Evolutionary conservation across 2,888 invertebrate species (phyloP), one percentile per base, ranked within the genome.

Genomic region (Acronicta alni): DNA sequence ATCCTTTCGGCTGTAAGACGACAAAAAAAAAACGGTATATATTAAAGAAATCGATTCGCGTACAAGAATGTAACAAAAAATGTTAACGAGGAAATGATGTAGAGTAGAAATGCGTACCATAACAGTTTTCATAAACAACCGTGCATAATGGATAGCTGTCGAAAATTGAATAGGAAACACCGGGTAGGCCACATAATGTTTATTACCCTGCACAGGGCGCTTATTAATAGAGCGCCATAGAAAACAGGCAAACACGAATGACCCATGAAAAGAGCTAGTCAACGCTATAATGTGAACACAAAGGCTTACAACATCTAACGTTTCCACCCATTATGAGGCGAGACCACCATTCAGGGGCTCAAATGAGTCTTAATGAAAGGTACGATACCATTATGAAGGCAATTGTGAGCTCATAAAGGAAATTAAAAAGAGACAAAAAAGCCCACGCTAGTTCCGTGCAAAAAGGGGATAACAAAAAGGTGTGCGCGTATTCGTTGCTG

Each of bases 321-420:
- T 87, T 89, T 86, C 85, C 84, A 84, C 75, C 86, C 85, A 89
- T 91, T 91, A 92, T 85, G 82, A 84, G 82, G 80, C 83, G 83
- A 88, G 85, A 85, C 87, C 87, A 88, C 90, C 88, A 90, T 90
- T 90, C 87, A 86, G 76, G 67, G 82, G 88, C 88, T 87, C 86
- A 88, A 90, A 91, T 89, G 90, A 89, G 87, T 86, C 87, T 88
- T 91, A 92, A 92, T 91, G 88, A 91, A 91, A 91, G 90, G 90
- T 87, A 88, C 89, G 89, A 91, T 90, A 90, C 89, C 86, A 88
- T 91, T 90, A 92, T 89, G 89, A 88, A 88, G 91, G 90, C 86
- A 91, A 91, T 91, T 90, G 89, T 86, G 89, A 89, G 87, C 89
- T 88, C 89, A 86, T 92, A 90, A 90, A 91, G 89, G 89, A 91